Evolutionary conservation across 2,888 invertebrate genomes (phyloP), one percentile per base, ranked within the genome.

Genomic region (Acrocyrtus sp.): DNA sequence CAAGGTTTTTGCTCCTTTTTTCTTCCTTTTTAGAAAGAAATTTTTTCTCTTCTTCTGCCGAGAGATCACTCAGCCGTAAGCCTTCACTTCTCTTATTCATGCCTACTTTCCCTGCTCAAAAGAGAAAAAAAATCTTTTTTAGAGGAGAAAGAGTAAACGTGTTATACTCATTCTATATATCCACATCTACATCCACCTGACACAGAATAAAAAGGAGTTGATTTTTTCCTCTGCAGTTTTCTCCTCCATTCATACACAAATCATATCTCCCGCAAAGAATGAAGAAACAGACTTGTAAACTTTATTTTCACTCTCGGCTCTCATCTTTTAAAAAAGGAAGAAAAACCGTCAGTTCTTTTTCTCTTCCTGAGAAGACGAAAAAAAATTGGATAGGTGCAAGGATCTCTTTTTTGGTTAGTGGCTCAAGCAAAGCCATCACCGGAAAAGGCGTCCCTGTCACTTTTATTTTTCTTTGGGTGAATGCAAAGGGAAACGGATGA

Each of bases 361-460:
- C 34, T 8, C 34, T 12, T 5, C 5, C 6, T 34, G 34, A 34
- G 12, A 34, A n/a, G n/a, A n/a, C n/a, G n/a, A n/a, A n/a, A n/a
- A 5, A 34, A 34, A 34, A 34, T 12, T 34, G 34, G 34, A n/a
- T n/a, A n/a, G n/a, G n/a, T n/a, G n/a, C n/a, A n/a, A n/a, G n/a
- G n/a, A n/a, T 39, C 17, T 19, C 15, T 39, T 54, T n/a, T 34
- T 26, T 56, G 21, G 24, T 12, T 15, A 53, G 56, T 27, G 58
- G 26, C 45, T 61, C 26, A 48, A 45, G 45, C 29, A 60, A 68
- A 68, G 43, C 60, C 24, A n/a, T n/a, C n/a, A 68, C 68, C 68
- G 68, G 68, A 68, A 68, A 67, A 67, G n/a, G 50, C 48, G 17
- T 29, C 45, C 34, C 17, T 57, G 48, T 67, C 47, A 67, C 34